A percentile compares a stretch with the other conserved stretches of the same genome.
phyloP scores from a whole-genome alignment of 2,888 invertebrate genomes.

The Agrotis ipsilon region DNA sequence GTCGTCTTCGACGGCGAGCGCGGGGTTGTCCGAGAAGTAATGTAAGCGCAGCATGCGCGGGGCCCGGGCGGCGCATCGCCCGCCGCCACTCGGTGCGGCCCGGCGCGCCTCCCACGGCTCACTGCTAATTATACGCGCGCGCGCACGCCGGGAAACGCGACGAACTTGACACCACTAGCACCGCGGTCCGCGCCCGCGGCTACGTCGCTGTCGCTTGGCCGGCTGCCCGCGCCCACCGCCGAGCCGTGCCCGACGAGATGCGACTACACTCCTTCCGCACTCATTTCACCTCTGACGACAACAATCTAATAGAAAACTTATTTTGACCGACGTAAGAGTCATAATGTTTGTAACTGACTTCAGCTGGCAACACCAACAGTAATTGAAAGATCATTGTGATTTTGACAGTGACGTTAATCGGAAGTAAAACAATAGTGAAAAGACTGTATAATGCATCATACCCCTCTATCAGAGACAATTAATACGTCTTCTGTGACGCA shows the following conservation, averaged over 20 bases:
- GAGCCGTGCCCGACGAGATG: constrained; percentile 63
- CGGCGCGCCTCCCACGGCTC: constrained; percentile 89
- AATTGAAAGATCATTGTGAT: background rate
- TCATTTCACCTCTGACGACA: constrained; percentile 1
- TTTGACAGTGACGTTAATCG: background rate
- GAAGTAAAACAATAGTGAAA: background rate
- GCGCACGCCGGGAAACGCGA: constrained; percentile 70
- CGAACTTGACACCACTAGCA: constrained; percentile 79
- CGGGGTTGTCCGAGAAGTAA: constrained; percentile 95
- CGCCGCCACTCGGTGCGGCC: constrained; percentile 86
- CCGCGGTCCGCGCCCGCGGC: constrained; percentile 63
- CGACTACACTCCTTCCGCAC: constrained; percentile 49
- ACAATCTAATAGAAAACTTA: background rate
- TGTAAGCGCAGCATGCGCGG: constrained; percentile 95
- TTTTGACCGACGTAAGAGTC: background rate
- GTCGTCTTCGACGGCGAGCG: constrained; percentile 92
- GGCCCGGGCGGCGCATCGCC: constrained; percentile 87
- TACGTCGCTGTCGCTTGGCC: constrained; percentile 74
- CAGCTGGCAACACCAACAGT: background rate
- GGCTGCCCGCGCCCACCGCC: constrained; percentile 72
- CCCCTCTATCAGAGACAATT: constrained; percentile 28
- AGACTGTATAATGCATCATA: constrained; percentile 58
- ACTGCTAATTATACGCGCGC: constrained; percentile 88
- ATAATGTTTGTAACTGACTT: background rate
- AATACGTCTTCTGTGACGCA: constrained; percentile 37